Evolutionary conservation across 2,888 invertebrate species (phyloP).

Genomic region (Bhutanitis thaidina): DNA sequence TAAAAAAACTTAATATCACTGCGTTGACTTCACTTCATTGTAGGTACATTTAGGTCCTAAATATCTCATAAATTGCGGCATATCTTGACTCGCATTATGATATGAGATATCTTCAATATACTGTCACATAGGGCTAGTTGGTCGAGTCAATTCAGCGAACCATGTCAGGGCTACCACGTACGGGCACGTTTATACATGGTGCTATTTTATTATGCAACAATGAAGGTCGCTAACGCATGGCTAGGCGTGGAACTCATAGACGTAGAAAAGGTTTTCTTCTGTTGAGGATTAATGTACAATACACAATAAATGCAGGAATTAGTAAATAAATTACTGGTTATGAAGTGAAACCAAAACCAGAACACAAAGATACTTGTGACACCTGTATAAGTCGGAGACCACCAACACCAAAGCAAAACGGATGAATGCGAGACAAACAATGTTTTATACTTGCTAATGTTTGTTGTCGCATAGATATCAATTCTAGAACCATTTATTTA

Average conservation of each 20-base stretch:
- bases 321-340: too few relatives aligned
- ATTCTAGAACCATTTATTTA: background rate
- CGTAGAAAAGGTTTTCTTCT: too few relatives aligned
- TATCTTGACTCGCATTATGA: background rate
- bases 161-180: constrained; percentile 73
- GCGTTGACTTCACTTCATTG: too few relatives aligned
- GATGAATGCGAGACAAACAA: background rate
- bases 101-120: constrained; percentile 13
- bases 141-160: constrained; percentile 36
- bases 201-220: constrained; percentile 47
- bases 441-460: constrained; percentile 6
- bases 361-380: background rate
- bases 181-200: constrained; percentile 43
- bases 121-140: constrained; percentile 14
- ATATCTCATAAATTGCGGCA: background rate
- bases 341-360: too few relatives aligned
- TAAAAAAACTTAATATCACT: too few relatives aligned
- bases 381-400: constrained; percentile 6
- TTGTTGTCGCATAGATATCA: background rate
- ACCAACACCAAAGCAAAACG: constrained; percentile 10
- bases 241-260: constrained; percentile 17
- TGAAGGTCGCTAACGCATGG: constrained; percentile 31
- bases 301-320: too few relatives aligned
- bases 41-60: background rate
- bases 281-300: too few relatives aligned